Evolutionary conservation across 1,140 invertebrate genomes (phyloP), one percentile per base, ranked within the genome.

Genomic region (Drosophila aff.): DNA sequence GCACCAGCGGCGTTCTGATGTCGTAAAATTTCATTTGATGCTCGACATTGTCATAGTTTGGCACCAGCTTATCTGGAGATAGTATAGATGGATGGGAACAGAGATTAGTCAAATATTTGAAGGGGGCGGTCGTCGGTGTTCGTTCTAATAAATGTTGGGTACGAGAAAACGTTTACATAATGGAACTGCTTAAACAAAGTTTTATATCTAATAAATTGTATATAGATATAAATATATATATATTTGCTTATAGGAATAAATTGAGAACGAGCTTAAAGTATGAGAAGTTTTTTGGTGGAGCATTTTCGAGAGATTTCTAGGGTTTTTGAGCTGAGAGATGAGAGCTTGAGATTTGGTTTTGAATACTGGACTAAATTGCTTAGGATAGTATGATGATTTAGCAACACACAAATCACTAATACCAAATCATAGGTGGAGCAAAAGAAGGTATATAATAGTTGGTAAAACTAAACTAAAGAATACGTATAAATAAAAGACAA

Each of bases 11-110:
- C 18, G 41, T 58, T 84, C 82, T 84, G 62, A 93, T 93, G 66
- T 90, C 83, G 80, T 71, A 93, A 69, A 93, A 79, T 92, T 87
- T 92, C 81, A 93, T 81, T 81, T 89, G 71, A 57, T 81, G 76
- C 79, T 82, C 89, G 73, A 49, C 83, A 82, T 90, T 79, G 77
- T 93, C 92, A 81, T 93, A 93, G 62, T 92, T 92, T 92, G 91
- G 91, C 79, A 85, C 77, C 91, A 92, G 84, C 57, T 80, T 81
- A 69, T 92, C 91, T 87, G 83, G 79, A 65, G 68, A 91, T 92
- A 67, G 44, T 47, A 82, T 50, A 69, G 40, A 74, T 60, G 75
- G 28, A 76, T 41, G 64, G n/a, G 55, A 38, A 57, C 33, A 40
- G n/a, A 49, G 55, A 55, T 67, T 66, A 81, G 40, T 69, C 18